A percentile compares a stretch with the other conserved stretches of the same genome.
These are phyloP conservation scores for Isichthys henryi DNA, from an alignment of 2,113 vertebrate species.

Conservation along the genomic window DNA sequence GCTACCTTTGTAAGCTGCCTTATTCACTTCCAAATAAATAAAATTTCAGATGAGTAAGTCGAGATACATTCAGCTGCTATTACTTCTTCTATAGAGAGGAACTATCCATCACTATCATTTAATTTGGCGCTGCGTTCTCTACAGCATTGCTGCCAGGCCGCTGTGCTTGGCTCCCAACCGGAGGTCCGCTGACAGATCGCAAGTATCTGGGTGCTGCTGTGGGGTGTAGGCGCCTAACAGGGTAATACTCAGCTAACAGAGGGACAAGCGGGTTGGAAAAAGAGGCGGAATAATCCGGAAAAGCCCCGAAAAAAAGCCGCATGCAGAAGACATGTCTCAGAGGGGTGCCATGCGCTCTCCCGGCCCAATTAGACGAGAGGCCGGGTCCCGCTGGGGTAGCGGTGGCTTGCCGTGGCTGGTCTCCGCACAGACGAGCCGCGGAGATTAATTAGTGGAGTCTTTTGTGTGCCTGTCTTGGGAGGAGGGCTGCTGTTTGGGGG, in stretches of 20 bases:
- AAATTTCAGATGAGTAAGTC: background rate
- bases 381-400: background rate
- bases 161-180: background rate
- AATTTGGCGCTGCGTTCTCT: background rate
- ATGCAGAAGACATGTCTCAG: background rate
- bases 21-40: background rate
- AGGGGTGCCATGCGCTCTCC: background rate
- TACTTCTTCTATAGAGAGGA: background rate
- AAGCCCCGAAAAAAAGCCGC: background rate
- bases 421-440: background rate
- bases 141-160: background rate
- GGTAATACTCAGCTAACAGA: background rate
- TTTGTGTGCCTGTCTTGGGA: background rate
- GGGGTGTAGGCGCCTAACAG: background rate
- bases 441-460: conserved; percentile 10
- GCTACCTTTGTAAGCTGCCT: background rate
- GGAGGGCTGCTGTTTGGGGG: background rate
- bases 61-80: background rate
- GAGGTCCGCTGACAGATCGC: background rate
- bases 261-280: background rate
- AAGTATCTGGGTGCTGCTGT: background rate
- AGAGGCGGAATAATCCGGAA: background rate
- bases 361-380: conserved; percentile 7
- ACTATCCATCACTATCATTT: conserved; percentile 1
- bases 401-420: background rate